Conservation (phyloP, 35 echinoderm and acorn worm genomes). For the Lytechinus pictus region DNA sequence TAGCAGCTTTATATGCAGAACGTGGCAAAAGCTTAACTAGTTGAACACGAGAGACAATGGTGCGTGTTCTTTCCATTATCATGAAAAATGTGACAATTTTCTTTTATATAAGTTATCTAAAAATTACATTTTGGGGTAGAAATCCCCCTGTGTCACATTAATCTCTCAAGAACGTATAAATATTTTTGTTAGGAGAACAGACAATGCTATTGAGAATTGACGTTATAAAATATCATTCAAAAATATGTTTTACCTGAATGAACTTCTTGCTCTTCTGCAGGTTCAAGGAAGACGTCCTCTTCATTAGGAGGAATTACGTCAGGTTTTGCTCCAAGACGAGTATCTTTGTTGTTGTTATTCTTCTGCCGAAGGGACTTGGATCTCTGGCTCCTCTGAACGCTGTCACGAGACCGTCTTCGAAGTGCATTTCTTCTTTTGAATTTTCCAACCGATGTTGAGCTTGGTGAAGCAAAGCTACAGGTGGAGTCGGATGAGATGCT, state of each 20-base stretch:
- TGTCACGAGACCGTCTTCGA: not conserved
- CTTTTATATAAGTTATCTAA: no score
- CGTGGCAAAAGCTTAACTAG: no score
- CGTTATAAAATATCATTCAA: not conserved
- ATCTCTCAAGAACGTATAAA: no score
- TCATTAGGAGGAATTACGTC: constrained; percentile 19
- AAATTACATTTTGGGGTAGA: no score
- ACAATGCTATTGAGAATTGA: no score
- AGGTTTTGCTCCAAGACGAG: not conserved
- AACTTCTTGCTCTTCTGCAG: not conserved
- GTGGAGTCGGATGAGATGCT: not conserved
- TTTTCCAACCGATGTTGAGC: not conserved
- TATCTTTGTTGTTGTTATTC: not conserved
- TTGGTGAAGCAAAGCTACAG: not conserved
- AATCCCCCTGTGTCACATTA: no score
- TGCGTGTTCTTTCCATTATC: no score
- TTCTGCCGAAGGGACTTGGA: not conserved
- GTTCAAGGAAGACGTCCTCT: not conserved
- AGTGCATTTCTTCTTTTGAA: constrained; percentile 5
- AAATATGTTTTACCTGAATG: not conserved
- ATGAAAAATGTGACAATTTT: no score
- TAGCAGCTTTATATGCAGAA: no score
- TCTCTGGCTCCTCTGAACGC: not conserved
- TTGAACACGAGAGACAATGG: no score
- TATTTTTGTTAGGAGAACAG: no score